Conservation (phyloP, 2,113 vertebrate genomes). For the Callocephalon fimbriatum region DNA sequence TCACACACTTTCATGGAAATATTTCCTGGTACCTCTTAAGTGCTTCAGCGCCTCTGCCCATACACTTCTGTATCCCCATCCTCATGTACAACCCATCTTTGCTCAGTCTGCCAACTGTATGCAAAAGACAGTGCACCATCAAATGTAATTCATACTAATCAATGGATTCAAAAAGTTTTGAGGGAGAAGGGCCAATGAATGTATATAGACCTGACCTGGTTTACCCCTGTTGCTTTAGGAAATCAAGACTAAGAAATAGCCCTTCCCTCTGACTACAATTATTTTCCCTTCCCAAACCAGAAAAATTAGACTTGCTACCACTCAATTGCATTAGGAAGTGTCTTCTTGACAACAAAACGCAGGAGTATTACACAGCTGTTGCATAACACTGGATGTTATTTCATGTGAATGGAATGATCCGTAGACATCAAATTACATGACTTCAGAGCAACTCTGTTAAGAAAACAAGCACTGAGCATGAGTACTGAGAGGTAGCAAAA, state of each 20-base stretch:
- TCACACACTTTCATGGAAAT: not conserved
- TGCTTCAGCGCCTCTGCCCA: not conserved
- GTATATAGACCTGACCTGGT: not conserved
- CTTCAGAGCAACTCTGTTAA: not conserved
- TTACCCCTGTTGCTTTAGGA: not conserved
- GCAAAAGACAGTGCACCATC: not conserved
- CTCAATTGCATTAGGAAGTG: not conserved
- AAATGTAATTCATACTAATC: not conserved
- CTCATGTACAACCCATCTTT: not conserved
- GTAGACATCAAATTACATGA: not conserved
- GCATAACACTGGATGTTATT: not conserved
- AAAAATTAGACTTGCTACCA: not conserved
- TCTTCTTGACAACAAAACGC: not conserved
- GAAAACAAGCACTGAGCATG: not conserved
- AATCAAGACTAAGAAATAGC: not conserved
- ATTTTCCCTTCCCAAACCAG: not conserved
- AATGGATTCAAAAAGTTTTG: not conserved
- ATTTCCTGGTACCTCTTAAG: not conserved
- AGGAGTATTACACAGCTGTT: not conserved
- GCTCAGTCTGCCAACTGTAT: not conserved
- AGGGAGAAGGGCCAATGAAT: not conserved
- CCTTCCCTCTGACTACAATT: not conserved
- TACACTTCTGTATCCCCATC: not conserved
- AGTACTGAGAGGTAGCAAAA: not conserved
- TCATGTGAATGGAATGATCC: conserved; percentile 3